These are phyloP conservation scores for Chionis minor DNA, from an alignment of 2,113 vertebrate species.

Conservation along the genomic window DNA sequence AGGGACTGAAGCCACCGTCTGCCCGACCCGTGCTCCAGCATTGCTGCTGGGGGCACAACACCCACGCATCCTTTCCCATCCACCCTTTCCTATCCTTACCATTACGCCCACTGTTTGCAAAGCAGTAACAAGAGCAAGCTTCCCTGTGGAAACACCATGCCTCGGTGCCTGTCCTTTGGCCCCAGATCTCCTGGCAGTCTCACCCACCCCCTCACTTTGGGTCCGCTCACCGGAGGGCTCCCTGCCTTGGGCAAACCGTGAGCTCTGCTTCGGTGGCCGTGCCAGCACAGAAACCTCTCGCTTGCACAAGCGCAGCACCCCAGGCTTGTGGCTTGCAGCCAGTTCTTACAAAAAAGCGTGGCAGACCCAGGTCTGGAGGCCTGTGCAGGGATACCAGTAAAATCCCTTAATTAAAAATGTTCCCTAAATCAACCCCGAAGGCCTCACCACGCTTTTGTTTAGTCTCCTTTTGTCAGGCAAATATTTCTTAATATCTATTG, in stretches of 20 bases:
- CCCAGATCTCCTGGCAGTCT: not conserved
- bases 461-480: not conserved
- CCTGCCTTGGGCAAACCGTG: rapidly evolving
- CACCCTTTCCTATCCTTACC: not conserved
- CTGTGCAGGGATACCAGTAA: not conserved
- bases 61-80: not conserved
- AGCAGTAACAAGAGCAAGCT: not conserved
- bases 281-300: not conserved
- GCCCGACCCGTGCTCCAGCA: not conserved
- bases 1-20: not conserved
- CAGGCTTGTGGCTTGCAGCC: not conserved
- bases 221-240: not conserved
- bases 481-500: not conserved
- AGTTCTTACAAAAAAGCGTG: not conserved
- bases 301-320: not conserved
- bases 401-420: rapidly evolving
- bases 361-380: not conserved
- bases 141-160: not conserved
- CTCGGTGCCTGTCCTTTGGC: not conserved
- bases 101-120: not conserved
- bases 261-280: rapidly evolving
- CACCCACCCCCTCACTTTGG: rapidly evolving
- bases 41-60: not conserved
- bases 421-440: not conserved
- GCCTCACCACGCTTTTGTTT: not conserved